Evolutionary conservation across 2,888 invertebrate genomes (phyloP).

Genomic region (Merodon equestris): DNA sequence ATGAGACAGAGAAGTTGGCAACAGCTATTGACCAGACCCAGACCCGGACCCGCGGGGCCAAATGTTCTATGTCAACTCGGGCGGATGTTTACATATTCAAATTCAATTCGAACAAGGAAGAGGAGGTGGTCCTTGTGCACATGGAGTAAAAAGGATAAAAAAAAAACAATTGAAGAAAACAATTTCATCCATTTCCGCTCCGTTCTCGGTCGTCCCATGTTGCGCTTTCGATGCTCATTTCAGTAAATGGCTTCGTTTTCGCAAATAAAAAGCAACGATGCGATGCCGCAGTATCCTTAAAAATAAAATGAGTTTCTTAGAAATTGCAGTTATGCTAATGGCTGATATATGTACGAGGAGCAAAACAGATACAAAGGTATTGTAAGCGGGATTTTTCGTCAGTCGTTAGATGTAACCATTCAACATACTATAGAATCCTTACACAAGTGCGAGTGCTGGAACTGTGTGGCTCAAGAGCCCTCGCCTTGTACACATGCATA

Average conservation of each 20-base stretch:
- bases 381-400: too few relatives aligned
- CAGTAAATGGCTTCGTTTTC: constrained; percentile 42
- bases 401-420: too few relatives aligned
- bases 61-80: constrained; percentile 36
- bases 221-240: constrained; percentile 1
- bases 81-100: constrained; percentile 5
- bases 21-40: constrained; percentile 50
- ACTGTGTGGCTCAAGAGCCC: too few relatives aligned
- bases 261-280: constrained; percentile 43
- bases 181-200: constrained; percentile 53
- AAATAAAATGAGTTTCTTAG: constrained; percentile 31
- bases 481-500: constrained; percentile 3
- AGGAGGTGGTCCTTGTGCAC: constrained; percentile 25
- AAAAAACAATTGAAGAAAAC: constrained; percentile 54
- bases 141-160: neutral
- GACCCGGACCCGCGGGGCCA: constrained; percentile 37
- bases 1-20: constrained; percentile 45
- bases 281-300: constrained; percentile 36
- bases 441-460: too few relatives aligned
- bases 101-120: constrained; percentile 18
- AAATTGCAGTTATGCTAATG: too few relatives aligned
- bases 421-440: too few relatives aligned
- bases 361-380: too few relatives aligned
- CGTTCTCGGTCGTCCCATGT: constrained; percentile 22
- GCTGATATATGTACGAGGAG: too few relatives aligned